These are phyloP conservation scores for Salvelinus alpinus DNA, from an alignment of 2,113 vertebrate species.

Conservation along the genomic window DNA sequence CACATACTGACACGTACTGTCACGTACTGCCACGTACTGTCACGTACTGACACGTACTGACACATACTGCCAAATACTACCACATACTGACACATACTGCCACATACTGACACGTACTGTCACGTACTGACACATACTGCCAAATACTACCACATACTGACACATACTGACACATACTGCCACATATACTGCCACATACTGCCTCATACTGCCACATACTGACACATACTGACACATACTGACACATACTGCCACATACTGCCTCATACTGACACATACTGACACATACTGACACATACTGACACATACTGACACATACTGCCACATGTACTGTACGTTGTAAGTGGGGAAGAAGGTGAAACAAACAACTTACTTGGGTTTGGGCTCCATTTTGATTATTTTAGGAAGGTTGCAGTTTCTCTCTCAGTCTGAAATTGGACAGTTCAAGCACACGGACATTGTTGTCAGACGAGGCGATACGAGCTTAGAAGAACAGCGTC, in stretches of 20 bases:
- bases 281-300: neutral
- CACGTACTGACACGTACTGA: too few species aligned
- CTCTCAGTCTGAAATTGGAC: neutral
- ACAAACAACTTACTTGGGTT: conserved; percentile 34
- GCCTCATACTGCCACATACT: neutral
- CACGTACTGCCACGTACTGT: too few species aligned
- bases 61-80: too few species aligned
- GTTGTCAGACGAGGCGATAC: neutral
- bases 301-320: neutral
- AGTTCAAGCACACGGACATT: neutral
- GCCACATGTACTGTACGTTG: neutral
- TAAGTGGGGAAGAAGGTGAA: neutral
- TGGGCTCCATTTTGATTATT: conserved; percentile 29
- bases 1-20: too few species aligned
- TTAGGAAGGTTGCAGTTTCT: neutral
- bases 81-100: too few species aligned
- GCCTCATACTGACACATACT: neutral
- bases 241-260: neutral
- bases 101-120: too few species aligned
- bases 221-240: too few species aligned
- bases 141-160: too few species aligned
- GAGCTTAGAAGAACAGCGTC: neutral
- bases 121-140: too few species aligned
- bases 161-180: too few species aligned
- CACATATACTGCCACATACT: too few species aligned